Base-by-base conservation (phyloP, 2,888 invertebrate species). In the Scaptomyza flava region DNA sequence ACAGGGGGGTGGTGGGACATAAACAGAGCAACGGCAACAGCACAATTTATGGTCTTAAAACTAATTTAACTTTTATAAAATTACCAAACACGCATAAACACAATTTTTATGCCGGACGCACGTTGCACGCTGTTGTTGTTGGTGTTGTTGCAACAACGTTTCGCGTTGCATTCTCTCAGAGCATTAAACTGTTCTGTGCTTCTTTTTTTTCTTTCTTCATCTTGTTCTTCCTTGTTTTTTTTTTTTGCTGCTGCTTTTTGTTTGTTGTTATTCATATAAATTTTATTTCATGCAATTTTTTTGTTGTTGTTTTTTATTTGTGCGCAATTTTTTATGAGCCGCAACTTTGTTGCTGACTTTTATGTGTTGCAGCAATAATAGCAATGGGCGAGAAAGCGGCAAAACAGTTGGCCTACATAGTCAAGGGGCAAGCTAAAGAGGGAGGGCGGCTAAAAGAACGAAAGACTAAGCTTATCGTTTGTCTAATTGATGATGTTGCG, bases 11-110 rank as follows among this genome's bases (percentile, higher is more conserved):
- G 14, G 38, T 30, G 42, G 57, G 12, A 34, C 50, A 50, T 50
- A 62, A 51, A 42, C 46, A 54, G 34, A 20, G 54, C 58, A 51
- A 36, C 36, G 54, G 58, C 50, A 52, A 65, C 45, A 68, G 64
- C 77, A 72, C 81, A 89, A 89, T 85, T 85, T 85, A 85, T 85
- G 87, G 89, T 72, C 87, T 87, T 84, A 85, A 84, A 85, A 89
- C 89, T 85, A 85, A 85, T 85, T 85, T 85, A 85, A 85, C 87
- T 85, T 85, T 85, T 85, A 85, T 89, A 85, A 85, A 85, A 89
- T 89, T 84, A 85, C 85, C 85, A 84, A 85, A 85, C 85, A 85
- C 89, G 85, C 85, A 85, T 85, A 85, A 85, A 85, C 89, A 85
- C 85, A 89, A 85, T 89, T 89, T 85, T 85, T 84, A 89, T 85